These are phyloP conservation scores for Drosophila sechellia DNA, from an alignment of 1,140 invertebrate species.

Conservation along the genomic window DNA sequence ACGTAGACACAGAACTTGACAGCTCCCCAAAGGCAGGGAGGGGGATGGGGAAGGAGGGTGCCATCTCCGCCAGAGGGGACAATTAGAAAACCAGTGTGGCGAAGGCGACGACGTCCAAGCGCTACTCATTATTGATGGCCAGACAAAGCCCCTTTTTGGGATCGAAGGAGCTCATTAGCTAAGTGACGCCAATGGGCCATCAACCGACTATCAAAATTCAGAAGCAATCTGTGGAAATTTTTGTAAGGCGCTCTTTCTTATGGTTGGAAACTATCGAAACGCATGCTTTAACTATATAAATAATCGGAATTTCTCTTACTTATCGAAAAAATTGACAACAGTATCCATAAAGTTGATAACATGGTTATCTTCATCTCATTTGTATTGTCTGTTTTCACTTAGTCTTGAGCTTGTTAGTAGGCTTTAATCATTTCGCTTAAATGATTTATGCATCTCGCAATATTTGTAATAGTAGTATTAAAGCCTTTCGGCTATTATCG, in stretches of 20 bases:
- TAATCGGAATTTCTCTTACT: no score
- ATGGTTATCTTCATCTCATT: no score
- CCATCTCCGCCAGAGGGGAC: not conserved
- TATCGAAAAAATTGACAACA: no score
- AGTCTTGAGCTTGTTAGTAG: no score
- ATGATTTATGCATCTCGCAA: no score
- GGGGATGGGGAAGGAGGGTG: not conserved
- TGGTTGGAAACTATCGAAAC: no score
- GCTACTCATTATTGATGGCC: conserved; percentile 42
- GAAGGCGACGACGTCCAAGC: conserved; percentile 41
- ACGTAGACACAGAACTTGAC: conserved; percentile 34
- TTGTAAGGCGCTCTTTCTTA: not conserved
- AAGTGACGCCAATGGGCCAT: not conserved
- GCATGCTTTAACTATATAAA: no score
- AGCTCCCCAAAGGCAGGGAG: not conserved
- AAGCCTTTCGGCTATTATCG: not conserved
- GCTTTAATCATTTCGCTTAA: no score
- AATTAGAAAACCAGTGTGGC: conserved; percentile 55
- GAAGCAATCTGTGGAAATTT: not conserved
- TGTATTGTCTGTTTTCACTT: no score
- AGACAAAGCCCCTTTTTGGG: conserved; percentile 1
- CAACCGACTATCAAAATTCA: not conserved
- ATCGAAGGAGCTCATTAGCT: conserved; percentile 10
- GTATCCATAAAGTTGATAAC: no score
- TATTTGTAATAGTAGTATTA: no score